phyloP scores from a whole-genome alignment of 1,140 invertebrate genomes.

The Ceratosolen solmsi region DNA sequence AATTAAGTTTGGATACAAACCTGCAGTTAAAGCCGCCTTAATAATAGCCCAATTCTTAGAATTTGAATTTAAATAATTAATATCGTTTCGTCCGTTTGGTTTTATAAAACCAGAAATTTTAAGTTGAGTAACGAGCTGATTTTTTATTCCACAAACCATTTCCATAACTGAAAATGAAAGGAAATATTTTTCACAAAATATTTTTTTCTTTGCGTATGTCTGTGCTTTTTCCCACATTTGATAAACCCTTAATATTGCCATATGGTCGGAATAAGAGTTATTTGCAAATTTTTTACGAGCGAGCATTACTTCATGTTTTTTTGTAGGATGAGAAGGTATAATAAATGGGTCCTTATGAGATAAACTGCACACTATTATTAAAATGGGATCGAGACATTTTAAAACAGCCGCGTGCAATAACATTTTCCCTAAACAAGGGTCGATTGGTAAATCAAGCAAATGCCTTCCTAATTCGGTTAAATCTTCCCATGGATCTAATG shows the following conservation, averaged over 20 bases:
- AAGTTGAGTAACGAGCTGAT: conserved; percentile 87
- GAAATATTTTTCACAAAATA: conserved; percentile 87
- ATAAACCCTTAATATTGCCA: conserved; percentile 88
- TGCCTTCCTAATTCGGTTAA: conserved; percentile 85
- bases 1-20: conserved; percentile 91
- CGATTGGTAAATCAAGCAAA: conserved; percentile 90
- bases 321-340: conserved; percentile 80
- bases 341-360: conserved; percentile 89
- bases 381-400: conserved; percentile 94
- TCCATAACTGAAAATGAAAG: conserved; percentile 90
- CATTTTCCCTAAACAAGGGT: conserved; percentile 93
- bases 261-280: conserved; percentile 91
- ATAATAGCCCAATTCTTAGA: conserved; percentile 93
- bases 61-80: conserved; percentile 85
- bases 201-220: conserved; percentile 78
- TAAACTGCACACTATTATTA: conserved; percentile 92
- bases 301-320: conserved; percentile 77
- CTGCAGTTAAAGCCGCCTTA: conserved; percentile 90
- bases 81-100: conserved; percentile 80
- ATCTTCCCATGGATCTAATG: conserved; percentile 86
- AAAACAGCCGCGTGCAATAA: conserved; percentile 91
- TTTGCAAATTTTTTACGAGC: conserved; percentile 82
- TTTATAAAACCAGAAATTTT: conserved; percentile 88
- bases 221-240: conserved; percentile 84
- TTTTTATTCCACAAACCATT: conserved; percentile 84